Evolutionary conservation across 92 coral and sea anemone genomes (phyloP), one percentile per base, ranked within the genome.

Genomic region (Phenganax stokvisi): DNA sequence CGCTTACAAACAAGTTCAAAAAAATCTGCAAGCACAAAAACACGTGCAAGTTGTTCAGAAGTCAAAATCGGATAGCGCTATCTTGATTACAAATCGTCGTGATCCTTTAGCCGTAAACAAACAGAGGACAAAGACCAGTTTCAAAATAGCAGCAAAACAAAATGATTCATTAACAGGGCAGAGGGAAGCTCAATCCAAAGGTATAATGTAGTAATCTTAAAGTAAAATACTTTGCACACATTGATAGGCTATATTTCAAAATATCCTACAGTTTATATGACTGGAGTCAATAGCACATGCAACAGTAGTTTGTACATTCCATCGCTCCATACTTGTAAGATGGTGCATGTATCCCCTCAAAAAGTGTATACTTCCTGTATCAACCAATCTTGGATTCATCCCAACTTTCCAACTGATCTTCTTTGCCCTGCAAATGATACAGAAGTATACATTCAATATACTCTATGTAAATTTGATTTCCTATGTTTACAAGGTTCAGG

Each of bases 51-150:
- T 69, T 8, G 74, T 79, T 15, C 54, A 69, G 53, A 79, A 64
- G 37, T 63, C 83, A 64, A 79, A 79, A 62, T 79, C 83, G 3
- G 83, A 79, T 56, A 63, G 83, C 61, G 68, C 72, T 64, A 63
- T 56, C n/a, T 76, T 57, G 54, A 58, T 12, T 31, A 55, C 71
- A 61, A 73, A 15, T 51, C 81, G 57, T 28, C 53, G 20, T 62
- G 71, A 77, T 58, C 71, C 54, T 27, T 16, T 77, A 47, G 47
- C 74, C 59, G 55, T 15, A 29, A 54, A 15, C 59, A 79, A 79
- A 27, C 67, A 47, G 28, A 53, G 31, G 47, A 37, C 5, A 7
- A 79, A 64, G 63, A 25, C 7, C 8, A 20, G 27, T 53, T 15
- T 15, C 5, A 63, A 65, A 63, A 0, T 79, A 9, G 44, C 72